These are phyloP conservation scores for Thamnaconus septentrionalis DNA, from an alignment of 2,113 vertebrate genomes.

Conservation along the genomic window DNA sequence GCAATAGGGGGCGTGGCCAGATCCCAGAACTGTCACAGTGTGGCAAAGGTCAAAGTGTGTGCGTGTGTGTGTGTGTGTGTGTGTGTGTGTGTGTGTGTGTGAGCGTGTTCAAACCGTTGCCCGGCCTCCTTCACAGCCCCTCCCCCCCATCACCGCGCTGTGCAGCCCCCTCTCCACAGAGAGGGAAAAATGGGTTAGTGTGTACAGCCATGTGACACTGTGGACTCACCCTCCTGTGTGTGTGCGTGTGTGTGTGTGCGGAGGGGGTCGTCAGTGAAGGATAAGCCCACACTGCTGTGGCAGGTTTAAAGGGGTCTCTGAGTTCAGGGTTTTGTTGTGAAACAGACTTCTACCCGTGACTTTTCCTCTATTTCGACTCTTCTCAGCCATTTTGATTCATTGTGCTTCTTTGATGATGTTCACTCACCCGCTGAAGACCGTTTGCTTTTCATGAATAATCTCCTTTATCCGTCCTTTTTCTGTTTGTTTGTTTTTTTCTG, in stretches of 20 bases:
- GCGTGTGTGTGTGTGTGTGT: slow-evolving; percentile 3
- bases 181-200: slow-evolving; percentile 47
- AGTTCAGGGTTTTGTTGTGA: slow-evolving; percentile 31
- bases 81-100: slow-evolving; percentile 3
- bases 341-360: neutral
- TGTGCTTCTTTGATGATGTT: neutral
- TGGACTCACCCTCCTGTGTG: slow-evolving; percentile 13
- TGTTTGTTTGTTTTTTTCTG: neutral
- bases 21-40: slow-evolving; percentile 56
- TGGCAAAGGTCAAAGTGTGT: slow-evolving; percentile 60
- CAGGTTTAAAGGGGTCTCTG: slow-evolving; percentile 25
- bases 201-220: slow-evolving; percentile 35
- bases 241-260: slow-evolving; percentile 3
- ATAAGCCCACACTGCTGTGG: slow-evolving; percentile 21
- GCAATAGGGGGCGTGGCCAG: slow-evolving; percentile 37
- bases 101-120: slow-evolving; percentile 21
- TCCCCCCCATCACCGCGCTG: neutral
- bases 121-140: neutral
- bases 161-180: slow-evolving; percentile 41
- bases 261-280: neutral
- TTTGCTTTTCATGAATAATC: neutral
- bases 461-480: neutral
- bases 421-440: neutral
- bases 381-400: too few species aligned
- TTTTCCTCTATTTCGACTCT: neutral